These are phyloP conservation scores for Spongilla lacustris DNA, from an alignment of 37 sponge, comb jelly and placozoan species.

Conservation along the genomic window DNA sequence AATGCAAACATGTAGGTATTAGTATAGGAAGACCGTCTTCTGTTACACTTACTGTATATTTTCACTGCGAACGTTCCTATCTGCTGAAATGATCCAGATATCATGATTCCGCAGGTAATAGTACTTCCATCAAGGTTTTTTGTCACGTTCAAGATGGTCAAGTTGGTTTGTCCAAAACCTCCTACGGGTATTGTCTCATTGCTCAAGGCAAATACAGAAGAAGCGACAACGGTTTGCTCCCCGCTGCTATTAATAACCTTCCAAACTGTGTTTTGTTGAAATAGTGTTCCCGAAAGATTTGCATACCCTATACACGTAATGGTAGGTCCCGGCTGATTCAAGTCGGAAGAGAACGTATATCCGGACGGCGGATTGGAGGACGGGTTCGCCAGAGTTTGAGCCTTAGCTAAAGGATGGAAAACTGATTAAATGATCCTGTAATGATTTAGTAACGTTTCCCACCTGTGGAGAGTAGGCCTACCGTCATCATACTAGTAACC, in stretches of 20 bases:
- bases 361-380: neutral
- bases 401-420: no score
- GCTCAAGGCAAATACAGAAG: neutral
- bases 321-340: neutral
- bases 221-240: neutral
- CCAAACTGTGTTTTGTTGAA: neutral
- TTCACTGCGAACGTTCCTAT: neutral
- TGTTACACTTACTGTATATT: conserved; percentile 10
- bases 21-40: no score
- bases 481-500: no score
- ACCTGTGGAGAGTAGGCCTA: no score
- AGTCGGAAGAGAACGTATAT: neutral
- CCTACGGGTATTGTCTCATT: neutral
- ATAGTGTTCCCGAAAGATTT: neutral
- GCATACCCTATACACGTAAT: neutral
- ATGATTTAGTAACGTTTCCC: no score
- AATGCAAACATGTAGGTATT: no score
- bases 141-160: neutral
- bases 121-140: neutral
- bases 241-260: neutral
- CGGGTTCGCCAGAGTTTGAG: no score
- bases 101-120: neutral
- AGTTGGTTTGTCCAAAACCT: neutral
- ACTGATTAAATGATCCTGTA: no score
- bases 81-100: neutral